Evolutionary conservation across 2,113 vertebrate genomes (phyloP).

Genomic region (Arvicanthis niloticus): DNA sequence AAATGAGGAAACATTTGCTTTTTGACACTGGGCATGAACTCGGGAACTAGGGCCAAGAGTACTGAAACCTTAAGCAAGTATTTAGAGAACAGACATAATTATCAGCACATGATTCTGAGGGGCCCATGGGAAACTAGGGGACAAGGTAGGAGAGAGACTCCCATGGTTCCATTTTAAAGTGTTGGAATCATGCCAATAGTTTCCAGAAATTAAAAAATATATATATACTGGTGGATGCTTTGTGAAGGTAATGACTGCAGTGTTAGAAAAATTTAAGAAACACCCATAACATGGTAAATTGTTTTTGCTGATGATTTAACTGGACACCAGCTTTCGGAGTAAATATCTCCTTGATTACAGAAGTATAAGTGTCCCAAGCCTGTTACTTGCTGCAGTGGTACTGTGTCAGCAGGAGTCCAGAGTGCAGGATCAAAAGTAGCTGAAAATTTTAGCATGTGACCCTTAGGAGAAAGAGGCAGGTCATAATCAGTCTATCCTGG

Average conservation of each 20-base stretch:
- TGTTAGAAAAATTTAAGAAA: background rate
- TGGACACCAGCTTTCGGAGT: background rate
- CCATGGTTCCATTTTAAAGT: background rate
- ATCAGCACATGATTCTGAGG: background rate
- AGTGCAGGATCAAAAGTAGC: background rate
- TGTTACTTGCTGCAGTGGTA: background rate
- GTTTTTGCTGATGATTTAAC: background rate
- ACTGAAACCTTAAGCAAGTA: background rate
- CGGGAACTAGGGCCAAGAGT: background rate
- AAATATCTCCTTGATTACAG: background rate
- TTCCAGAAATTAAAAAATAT: slow-evolving; percentile 3
- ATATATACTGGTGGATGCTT: background rate
- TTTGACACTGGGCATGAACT: background rate
- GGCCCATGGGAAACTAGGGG: background rate
- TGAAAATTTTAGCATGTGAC: background rate
- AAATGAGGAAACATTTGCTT: background rate
- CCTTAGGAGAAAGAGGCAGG: slow-evolving; percentile 7
- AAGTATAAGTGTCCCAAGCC: background rate
- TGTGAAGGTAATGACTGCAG: background rate
- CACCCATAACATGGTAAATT: background rate
- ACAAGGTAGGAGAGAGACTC: background rate
- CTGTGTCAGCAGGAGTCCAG: background rate
- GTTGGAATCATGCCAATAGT: background rate
- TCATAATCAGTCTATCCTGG: background rate
- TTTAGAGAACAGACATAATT: background rate